These are phyloP conservation scores for Gadus chalcogrammus DNA, from an alignment of 2,113 vertebrate genomes.

Conservation along the genomic window DNA sequence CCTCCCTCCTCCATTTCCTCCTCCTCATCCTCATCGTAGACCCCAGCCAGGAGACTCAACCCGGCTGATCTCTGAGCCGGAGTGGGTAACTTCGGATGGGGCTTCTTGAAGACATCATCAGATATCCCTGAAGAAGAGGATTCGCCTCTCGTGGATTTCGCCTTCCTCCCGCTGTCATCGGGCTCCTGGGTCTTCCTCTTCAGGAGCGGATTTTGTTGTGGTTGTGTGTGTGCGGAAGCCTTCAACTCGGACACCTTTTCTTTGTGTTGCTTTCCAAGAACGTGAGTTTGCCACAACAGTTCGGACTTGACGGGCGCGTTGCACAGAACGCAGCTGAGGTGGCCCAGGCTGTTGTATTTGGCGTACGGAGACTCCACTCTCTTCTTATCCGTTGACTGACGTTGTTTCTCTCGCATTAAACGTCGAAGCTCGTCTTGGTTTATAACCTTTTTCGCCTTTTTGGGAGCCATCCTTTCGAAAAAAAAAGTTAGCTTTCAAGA, in stretches of 20 bases:
- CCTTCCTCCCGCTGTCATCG: slow-evolving; percentile 69
- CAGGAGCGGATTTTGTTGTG: slow-evolving; percentile 33
- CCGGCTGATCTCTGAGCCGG: slow-evolving; percentile 43
- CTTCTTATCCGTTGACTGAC: slow-evolving; percentile 75
- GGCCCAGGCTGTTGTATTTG: slow-evolving; percentile 88
- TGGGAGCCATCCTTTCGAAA: slow-evolving; percentile 52
- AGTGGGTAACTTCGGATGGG: neutral
- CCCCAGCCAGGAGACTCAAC: slow-evolving; percentile 73
- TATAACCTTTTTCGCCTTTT: slow-evolving; percentile 79
- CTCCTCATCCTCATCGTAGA: slow-evolving; percentile 74
- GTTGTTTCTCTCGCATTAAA: slow-evolving; percentile 88
- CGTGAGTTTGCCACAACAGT: slow-evolving; percentile 89
- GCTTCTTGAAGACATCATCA: slow-evolving; percentile 68
- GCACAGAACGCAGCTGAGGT: slow-evolving; percentile 85
- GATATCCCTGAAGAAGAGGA: slow-evolving; percentile 60
- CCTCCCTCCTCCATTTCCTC: slow-evolving; percentile 44
- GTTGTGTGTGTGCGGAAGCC: slow-evolving; percentile 53
- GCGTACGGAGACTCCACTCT: slow-evolving; percentile 89
- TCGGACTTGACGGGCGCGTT: slow-evolving; percentile 83
- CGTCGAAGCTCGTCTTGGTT: slow-evolving; percentile 90
- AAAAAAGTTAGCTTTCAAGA: slow-evolving; percentile 19
- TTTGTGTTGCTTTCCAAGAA: slow-evolving; percentile 88
- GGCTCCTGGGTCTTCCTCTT: slow-evolving; percentile 80
- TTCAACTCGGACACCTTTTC: slow-evolving; percentile 84
- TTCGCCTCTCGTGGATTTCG: slow-evolving; percentile 56